phyloP scores from a whole-genome alignment of 2,888 invertebrate species.

The Ophioninae sp. region DNA sequence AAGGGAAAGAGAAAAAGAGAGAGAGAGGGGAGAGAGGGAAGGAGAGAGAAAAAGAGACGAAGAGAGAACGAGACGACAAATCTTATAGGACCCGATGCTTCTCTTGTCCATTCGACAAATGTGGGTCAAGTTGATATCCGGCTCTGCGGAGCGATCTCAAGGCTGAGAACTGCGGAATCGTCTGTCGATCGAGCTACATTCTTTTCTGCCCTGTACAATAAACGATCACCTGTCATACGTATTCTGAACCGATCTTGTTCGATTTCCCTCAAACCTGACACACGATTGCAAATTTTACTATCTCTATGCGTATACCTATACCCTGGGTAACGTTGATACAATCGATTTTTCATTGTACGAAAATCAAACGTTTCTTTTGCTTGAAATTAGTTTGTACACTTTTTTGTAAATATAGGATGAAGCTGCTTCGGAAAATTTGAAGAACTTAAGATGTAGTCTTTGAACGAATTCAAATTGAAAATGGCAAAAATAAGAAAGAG shows the following conservation, averaged over 20 bases:
- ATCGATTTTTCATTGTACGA: neutral
- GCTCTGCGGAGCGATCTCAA: conserved; percentile 63
- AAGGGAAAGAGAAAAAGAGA: neutral
- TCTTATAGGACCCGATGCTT: conserved; percentile 60
- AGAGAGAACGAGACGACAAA: conserved; percentile 50
- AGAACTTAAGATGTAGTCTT: neutral
- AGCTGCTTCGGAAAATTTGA: neutral
- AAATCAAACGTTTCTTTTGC: neutral
- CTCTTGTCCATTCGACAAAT: conserved; percentile 63
- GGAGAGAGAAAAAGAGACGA: neutral
- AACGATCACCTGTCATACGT: conserved; percentile 1
- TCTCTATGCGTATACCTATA: neutral
- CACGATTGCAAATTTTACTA: neutral
- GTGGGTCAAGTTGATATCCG: conserved; percentile 76
- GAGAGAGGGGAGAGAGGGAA: conserved; percentile 2
- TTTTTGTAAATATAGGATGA: neutral
- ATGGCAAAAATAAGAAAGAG: too few species aligned
- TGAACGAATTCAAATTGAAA: neutral
- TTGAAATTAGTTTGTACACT: neutral
- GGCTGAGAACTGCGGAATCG: conserved; percentile 44
- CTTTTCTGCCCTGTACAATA: conserved; percentile 17
- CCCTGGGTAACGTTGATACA: neutral
- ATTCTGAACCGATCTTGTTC: neutral
- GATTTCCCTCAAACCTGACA: neutral
- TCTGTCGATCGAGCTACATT: conserved; percentile 35